phyloP scores from a whole-genome alignment of 2,113 vertebrate species.

The Hemiprocne comata region DNA sequence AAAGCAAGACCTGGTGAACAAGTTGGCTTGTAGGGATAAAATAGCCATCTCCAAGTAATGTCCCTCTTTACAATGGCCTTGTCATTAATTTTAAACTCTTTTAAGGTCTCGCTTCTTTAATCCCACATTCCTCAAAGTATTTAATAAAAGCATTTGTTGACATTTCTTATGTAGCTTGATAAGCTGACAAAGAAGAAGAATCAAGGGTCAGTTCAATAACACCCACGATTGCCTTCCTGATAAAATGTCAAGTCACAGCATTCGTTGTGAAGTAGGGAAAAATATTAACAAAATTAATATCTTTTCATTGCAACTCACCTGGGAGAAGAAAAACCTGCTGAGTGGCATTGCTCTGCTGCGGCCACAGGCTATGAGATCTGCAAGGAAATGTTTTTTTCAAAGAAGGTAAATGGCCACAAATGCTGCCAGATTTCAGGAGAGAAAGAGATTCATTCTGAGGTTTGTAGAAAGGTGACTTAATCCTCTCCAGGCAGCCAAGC shows the following conservation, averaged over 20 bases:
- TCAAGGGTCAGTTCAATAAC: not conserved
- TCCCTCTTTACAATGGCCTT: not conserved
- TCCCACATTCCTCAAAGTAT: not conserved
- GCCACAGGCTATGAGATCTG: not conserved
- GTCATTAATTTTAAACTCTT: not conserved
- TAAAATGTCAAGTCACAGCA: not conserved
- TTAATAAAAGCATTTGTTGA: not conserved
- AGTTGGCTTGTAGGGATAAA: not conserved
- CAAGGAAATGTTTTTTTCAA: not conserved
- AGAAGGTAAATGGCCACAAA: not conserved
- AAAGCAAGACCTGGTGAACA: not conserved
- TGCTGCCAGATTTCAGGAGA: not conserved
- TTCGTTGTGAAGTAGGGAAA: not conserved
- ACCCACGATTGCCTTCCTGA: not conserved
- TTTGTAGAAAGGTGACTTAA: not conserved
- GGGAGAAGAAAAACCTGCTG: not conserved
- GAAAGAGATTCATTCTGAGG: not conserved
- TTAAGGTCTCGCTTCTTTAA: not conserved
- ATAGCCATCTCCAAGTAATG: not conserved
- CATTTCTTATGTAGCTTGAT: not conserved
- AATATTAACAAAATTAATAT: not conserved
- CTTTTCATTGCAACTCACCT: not conserved
- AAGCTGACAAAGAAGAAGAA: not conserved
- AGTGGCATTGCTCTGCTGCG: not conserved
- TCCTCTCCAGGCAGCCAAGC: not conserved